Conservation (phyloP, 2,113 vertebrate species). For the Crotalus helleri region DNA sequence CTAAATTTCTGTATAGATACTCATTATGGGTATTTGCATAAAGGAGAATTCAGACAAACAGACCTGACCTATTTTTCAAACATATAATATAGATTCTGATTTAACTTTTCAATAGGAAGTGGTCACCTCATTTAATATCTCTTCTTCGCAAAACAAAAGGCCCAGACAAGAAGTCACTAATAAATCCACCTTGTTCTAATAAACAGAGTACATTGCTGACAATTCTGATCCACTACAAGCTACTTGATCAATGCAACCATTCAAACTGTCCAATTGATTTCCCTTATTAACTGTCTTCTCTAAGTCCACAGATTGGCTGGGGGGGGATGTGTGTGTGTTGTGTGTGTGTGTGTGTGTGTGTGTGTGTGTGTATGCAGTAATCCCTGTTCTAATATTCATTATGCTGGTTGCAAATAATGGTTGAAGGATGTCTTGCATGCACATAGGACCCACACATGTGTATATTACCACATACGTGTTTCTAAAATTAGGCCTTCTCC, state of each 20-base stretch:
- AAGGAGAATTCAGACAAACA: not conserved
- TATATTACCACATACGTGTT: not conserved
- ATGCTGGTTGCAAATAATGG: not conserved
- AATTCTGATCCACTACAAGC: not conserved
- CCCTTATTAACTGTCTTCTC: not conserved
- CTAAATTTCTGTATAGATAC: not conserved
- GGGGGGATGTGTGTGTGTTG: not conserved
- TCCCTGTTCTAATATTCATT: not conserved
- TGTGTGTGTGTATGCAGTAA: not conserved
- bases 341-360: not conserved
- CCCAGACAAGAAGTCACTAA: not conserved
- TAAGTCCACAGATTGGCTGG: not conserved
- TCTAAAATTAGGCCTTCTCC: not conserved
- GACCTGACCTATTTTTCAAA: not conserved
- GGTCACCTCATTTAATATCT: not conserved
- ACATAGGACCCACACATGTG: not conserved
- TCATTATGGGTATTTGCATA: not conserved
- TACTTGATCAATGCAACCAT: not conserved
- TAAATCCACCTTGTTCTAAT: not conserved
- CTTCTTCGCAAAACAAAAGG: not conserved
- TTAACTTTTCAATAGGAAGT: not conserved
- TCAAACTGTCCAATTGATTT: not conserved
- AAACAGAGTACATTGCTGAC: not conserved
- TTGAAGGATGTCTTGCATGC: not conserved
- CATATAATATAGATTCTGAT: not conserved